Base-by-base conservation (phyloP, 2,888 invertebrate genomes). In the Hyles lineata region DNA sequence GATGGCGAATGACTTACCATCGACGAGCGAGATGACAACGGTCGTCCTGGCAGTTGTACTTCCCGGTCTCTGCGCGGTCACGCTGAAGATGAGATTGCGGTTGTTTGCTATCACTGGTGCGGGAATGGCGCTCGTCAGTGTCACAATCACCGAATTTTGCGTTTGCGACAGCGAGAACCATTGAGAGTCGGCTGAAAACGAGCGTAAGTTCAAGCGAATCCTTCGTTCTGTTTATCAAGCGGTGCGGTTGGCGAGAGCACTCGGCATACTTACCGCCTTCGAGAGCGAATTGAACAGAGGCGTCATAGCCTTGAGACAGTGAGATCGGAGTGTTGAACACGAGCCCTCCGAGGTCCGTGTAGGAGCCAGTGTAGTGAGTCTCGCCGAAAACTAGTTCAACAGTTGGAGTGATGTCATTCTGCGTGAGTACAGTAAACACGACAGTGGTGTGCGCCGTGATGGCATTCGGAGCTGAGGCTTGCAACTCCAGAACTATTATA, bases 381-480 rank as follows among this genome's bases (percentile, higher is more conserved):
- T 73, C 70, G 17, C 73, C 74, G 58, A 81, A 81, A 11, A 70
- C 63, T 1, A 81, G 58, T n/a, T 72, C 72, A 4, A 72, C 67
- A 19, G 58, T 25, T 15, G 62, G 55, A 35, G 23, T 15, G n/a
- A 32, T 21, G 8, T 63, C 72, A n/a, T 55, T 55, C 19, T 67
- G 55, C n/a, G 62, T 29, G 29, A 52, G 23, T 15, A 72, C 67
- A 23, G 72, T 72, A 21, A 72, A 63, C 23, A 86, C 81, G 43
- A 86, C 73, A n/a, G 83, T 80, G 25, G 87, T 82, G 63, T 75
- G 76, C 11, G 85, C 84, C 15, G 84, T 67, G 19, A 79, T 11
- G 23, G 83, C 70, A 67, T 76, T 72, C 0, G 79, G 77, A n/a
- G 80, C 79, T 7, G 81, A 69, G 3, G 87, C 87, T 77, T 80